These are phyloP conservation scores for roundworm (Caenorhabditis elegans) DNA, from an alignment of 1,140 invertebrate genomes.

Conservation along the genomic window DNA sequence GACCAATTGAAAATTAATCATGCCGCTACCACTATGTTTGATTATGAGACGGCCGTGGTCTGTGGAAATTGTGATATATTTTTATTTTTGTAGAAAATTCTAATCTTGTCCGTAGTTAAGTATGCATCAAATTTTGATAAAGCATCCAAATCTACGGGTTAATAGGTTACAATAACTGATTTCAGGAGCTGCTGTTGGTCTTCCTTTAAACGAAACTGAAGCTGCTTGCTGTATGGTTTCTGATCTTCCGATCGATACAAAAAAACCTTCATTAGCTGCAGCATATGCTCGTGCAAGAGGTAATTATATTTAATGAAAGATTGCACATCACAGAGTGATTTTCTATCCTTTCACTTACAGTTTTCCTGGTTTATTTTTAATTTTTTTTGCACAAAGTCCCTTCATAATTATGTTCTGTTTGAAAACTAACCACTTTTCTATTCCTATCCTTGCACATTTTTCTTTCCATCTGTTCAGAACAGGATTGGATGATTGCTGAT, in stretches of 20 bases:
- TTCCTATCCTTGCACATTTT: not conserved
- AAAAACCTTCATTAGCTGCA: slow-evolving; percentile 78
- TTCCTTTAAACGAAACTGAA: slow-evolving; percentile 76
- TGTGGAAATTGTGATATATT: too few species aligned
- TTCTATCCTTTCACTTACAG: not conserved
- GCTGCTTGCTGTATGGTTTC: slow-evolving; percentile 89
- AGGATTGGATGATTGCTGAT: slow-evolving; percentile 38
- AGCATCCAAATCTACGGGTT: too few species aligned
- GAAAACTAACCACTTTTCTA: not conserved
- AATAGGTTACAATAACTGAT: too few species aligned
- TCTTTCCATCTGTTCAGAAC: slow-evolving; percentile 41
- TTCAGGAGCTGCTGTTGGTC: slow-evolving; percentile 80
- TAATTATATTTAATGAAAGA: slow-evolving; percentile 51
- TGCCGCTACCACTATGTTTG: too few species aligned
- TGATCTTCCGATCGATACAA: slow-evolving; percentile 72
- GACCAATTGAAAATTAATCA: too few species aligned
- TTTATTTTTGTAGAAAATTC: too few species aligned
- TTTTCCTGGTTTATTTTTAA: not conserved
- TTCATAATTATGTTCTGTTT: not conserved
- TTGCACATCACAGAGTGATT: not conserved
- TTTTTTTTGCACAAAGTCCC: not conserved
- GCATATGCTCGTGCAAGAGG: slow-evolving; percentile 90
- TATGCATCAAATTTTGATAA: too few species aligned
- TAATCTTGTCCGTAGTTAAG: too few species aligned
- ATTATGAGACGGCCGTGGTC: too few species aligned